Conservation (phyloP, 2,888 invertebrate genomes). For the Andrena minutula region DNA sequence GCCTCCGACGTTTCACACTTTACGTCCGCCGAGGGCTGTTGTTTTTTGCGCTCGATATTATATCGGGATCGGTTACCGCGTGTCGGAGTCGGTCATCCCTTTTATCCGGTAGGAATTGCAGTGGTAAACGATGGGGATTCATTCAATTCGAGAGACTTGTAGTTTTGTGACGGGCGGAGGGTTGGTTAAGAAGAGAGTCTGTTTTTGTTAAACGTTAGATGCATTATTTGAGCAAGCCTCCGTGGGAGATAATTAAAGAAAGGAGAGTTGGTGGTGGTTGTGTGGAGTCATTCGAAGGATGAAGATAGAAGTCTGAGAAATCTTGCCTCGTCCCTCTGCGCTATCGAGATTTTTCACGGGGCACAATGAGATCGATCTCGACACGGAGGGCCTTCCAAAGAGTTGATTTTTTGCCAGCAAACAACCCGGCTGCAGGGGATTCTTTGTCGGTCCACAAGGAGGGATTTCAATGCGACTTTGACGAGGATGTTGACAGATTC, state of each 20-base stretch:
- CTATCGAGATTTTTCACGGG: conserved; percentile 47
- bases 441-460: conserved; percentile 51
- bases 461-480: conserved; percentile 59
- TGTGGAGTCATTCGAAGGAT: background rate
- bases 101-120: background rate
- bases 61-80: conserved; percentile 55
- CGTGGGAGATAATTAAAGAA: no score
- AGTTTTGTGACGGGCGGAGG: no score
- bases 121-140: background rate
- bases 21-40: conserved; percentile 10
- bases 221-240: no score
- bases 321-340: background rate
- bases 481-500: conserved; percentile 71
- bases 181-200: no score
- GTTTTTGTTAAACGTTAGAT: no score
- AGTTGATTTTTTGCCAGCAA: conserved; percentile 63
- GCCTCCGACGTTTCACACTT: conserved; percentile 41
- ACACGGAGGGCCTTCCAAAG: conserved; percentile 32
- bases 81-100: conserved; percentile 3
- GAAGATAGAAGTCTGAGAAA: background rate
- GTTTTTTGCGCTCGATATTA: conserved; percentile 50
- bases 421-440: conserved; percentile 36
- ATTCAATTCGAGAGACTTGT: background rate
- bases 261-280: no score
- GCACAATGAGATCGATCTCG: conserved; percentile 55